Base-by-base conservation (phyloP, 2,797 vertebrate genomes). In the Hephaestus fuliginosus region DNA sequence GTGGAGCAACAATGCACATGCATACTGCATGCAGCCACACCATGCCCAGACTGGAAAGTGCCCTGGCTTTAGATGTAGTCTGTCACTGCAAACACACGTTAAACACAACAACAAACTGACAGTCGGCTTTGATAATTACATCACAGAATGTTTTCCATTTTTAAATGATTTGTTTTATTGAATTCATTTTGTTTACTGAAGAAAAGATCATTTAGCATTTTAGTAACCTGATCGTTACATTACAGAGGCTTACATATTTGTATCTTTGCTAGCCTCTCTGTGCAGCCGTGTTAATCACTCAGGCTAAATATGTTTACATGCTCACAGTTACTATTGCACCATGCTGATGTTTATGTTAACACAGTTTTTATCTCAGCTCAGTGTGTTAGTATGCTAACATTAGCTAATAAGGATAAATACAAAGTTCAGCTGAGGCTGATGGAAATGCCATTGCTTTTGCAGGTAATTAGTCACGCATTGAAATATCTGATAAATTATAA, bases 21-120 rank as follows among this genome's bases (percentile, higher is more conserved):
- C 46, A 60, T 33, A 33, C 30, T 33, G 30, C 3, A 41, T 3
- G 62, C 61, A 60, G 65, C 44, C 56, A 74, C 65, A 33, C 30
- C 30, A 75, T 28, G 48, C 49, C 33, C 44, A 15, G 57, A 53
- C 14, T 36, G 46, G 48, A 43, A 69, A 81, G 25, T 25, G 25
- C 25, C 25, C 25, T 25, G 25, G 25, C 61, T 18, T 30, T 63
- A 15, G 18, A 67, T 80, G n/a, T 22, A 22, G 14, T 30, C n/a
- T 48, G 51, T 63, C 33, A 64, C 61, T 58, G 9, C 22, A 78
- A 71, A 85, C 69, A 70, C 58, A 70, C 52, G 49, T 48, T 58
- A 39, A 72, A 69, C 30, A 53, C 49, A 33, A 33, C 25, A 33
- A 33, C 3, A 33, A 33, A 3, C 30, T 51, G 14, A 41, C 8